Evolutionary conservation across 2,888 invertebrate genomes (phyloP).

Genomic region (Trichacis sp.): DNA sequence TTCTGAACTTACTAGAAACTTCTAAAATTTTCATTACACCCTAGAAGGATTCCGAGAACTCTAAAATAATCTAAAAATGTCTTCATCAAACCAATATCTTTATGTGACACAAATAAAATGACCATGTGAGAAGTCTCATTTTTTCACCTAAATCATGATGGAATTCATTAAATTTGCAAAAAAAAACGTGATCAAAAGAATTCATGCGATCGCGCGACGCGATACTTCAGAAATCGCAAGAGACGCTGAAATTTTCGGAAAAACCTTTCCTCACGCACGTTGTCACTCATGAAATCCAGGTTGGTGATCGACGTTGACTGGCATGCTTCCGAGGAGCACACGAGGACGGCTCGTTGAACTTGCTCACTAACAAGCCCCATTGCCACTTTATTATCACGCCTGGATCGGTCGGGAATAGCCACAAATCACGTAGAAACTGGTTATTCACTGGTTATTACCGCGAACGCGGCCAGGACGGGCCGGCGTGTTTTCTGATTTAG

Average conservation of each 20-base stretch:
- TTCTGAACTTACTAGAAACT: too few relatives aligned
- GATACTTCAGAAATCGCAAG: not conserved
- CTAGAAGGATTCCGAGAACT: not conserved
- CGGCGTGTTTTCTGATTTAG: conserved; percentile 44
- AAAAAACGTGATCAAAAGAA: too few relatives aligned
- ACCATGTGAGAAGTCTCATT: too few relatives aligned
- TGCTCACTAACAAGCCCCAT: conserved; percentile 66
- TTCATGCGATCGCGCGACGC: too few relatives aligned
- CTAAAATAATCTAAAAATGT: too few relatives aligned
- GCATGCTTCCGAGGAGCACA: conserved; percentile 47
- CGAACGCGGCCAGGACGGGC: conserved; percentile 45
- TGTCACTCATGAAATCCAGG: conserved; percentile 31
- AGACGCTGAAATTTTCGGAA: not conserved
- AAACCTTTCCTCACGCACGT: conserved; percentile 24
- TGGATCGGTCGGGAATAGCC: conserved; percentile 63
- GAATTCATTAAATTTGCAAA: too few relatives aligned
- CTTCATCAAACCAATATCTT: too few relatives aligned
- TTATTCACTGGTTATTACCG: too few relatives aligned
- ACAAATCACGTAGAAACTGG: conserved; percentile 66
- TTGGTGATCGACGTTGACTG: conserved; percentile 56
- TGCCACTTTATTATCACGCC: conserved; percentile 67
- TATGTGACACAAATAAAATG: too few relatives aligned
- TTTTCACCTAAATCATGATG: too few relatives aligned
- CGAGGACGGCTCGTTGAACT: conserved; percentile 52
- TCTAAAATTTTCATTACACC: too few relatives aligned